These are phyloP conservation scores for Pagetopsis macropterus DNA, from an alignment of 2,797 vertebrate species.

Conservation along the genomic window DNA sequence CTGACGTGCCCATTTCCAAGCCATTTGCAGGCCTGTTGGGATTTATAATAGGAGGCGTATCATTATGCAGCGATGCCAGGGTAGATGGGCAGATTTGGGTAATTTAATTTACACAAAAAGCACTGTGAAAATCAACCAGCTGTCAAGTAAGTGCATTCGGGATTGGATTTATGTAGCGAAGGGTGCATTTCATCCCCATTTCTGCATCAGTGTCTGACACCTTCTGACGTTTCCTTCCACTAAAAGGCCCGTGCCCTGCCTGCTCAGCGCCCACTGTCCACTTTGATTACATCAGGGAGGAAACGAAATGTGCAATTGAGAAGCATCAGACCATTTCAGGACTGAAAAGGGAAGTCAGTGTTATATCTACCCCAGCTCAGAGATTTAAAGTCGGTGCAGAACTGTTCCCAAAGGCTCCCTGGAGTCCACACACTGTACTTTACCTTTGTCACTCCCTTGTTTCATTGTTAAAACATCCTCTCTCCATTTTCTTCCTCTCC, in stretches of 20 bases:
- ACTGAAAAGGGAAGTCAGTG: slow-evolving; percentile 25
- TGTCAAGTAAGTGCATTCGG: slow-evolving; percentile 39
- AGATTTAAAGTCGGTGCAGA: slow-evolving; percentile 29
- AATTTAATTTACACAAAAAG: slow-evolving; percentile 57
- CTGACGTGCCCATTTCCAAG: slow-evolving; percentile 55
- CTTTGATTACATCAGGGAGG: slow-evolving; percentile 30
- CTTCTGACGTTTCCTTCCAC: slow-evolving; percentile 20
- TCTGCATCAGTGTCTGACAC: slow-evolving; percentile 27
- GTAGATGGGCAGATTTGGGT: slow-evolving; percentile 52
- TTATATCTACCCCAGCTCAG: slow-evolving; percentile 30
- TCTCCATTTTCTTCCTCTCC: slow-evolving; percentile 18
- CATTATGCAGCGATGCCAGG: slow-evolving; percentile 44
- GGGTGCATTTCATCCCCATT: slow-evolving; percentile 16
- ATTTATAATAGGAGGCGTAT: slow-evolving; percentile 64
- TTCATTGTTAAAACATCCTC: slow-evolving; percentile 37
- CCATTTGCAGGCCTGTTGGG: slow-evolving; percentile 19
- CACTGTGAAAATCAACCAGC: slow-evolving; percentile 39
- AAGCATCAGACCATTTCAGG: slow-evolving; percentile 20
- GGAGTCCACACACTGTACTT: slow-evolving; percentile 30
- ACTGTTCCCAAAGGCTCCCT: slow-evolving; percentile 42
- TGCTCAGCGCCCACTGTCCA: slow-evolving; percentile 7
- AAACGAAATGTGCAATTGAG: neutral
- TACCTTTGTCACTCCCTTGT: slow-evolving; percentile 31
- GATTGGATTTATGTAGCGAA: slow-evolving; percentile 8
- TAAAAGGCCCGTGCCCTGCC: neutral